Percentiles rank a stretch among this genome's conserved stretches.
These are phyloP conservation scores for Microtus ochrogaster DNA, from an alignment of 2,113 vertebrate species.

Conservation along the genomic window DNA sequence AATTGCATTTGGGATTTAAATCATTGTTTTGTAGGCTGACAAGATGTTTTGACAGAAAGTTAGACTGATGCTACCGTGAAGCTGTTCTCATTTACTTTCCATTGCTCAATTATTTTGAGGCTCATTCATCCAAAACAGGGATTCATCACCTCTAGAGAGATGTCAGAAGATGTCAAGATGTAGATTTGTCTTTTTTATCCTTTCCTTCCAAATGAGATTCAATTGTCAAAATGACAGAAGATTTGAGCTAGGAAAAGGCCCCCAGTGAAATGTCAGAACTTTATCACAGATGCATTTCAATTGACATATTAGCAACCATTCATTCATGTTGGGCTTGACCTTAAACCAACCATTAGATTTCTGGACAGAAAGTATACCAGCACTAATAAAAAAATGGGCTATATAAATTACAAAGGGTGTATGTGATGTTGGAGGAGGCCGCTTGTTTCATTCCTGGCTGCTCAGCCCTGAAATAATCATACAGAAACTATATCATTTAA, in stretches of 20 bases:
- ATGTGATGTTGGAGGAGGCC: background rate
- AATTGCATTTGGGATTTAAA: constrained; percentile 68
- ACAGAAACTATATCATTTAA: too few relatives aligned
- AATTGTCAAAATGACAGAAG: constrained; percentile 86
- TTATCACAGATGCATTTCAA: constrained; percentile 71
- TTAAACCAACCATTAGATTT: constrained; percentile 24
- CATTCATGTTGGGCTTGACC: constrained; percentile 58
- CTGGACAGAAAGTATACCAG: constrained; percentile 51
- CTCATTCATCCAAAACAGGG: constrained; percentile 79
- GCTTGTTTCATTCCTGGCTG: too few relatives aligned
- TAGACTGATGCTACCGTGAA: constrained; percentile 73
- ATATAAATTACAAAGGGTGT: constrained; percentile 38
- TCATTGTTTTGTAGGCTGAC: constrained; percentile 78
- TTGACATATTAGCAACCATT: constrained; percentile 35
- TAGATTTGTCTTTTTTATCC: constrained; percentile 86
- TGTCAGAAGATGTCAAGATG: constrained; percentile 83
- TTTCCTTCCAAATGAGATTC: constrained; percentile 84
- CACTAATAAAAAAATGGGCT: constrained; percentile 62
- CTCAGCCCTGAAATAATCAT: too few relatives aligned
- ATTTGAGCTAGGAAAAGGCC: constrained; percentile 60
- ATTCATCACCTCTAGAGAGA: constrained; percentile 83
- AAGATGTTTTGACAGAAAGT: constrained; percentile 72
- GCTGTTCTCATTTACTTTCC: constrained; percentile 76
- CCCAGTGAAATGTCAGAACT: constrained; percentile 80
- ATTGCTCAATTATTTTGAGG: constrained; percentile 82